These are phyloP conservation scores for Sula dactylatra DNA, from an alignment of 2,113 vertebrate genomes.

Conservation along the genomic window DNA sequence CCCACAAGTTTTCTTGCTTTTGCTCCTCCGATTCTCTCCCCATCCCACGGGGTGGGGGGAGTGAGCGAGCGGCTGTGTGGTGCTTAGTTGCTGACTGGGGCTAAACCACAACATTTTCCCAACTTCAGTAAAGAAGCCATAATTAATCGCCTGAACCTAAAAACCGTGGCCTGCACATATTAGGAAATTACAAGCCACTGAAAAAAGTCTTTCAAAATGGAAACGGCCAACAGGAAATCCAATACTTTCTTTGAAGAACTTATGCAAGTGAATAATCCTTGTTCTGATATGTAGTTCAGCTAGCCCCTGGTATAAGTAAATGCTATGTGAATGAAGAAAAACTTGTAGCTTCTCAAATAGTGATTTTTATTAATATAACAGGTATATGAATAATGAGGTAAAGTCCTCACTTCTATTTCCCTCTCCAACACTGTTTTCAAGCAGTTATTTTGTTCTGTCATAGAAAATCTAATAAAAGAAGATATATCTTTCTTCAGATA, in stretches of 20 bases:
- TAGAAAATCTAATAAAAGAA: constrained; percentile 10
- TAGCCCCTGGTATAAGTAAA: neutral
- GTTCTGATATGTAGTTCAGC: neutral
- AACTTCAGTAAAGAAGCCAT: neutral
- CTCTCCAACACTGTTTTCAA: neutral
- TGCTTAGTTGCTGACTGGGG: too few relatives aligned
- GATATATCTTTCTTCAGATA: constrained; percentile 1
- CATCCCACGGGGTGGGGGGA: too few relatives aligned
- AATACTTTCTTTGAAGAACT: neutral
- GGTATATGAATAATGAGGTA: neutral
- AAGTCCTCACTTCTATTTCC: neutral
- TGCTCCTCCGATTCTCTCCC: too few relatives aligned
- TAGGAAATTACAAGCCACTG: neutral
- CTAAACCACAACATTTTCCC: too few relatives aligned
- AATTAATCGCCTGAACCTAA: neutral
- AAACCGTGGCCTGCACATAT: neutral
- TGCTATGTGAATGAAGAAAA: neutral
- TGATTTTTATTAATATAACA: neutral
- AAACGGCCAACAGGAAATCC: neutral
- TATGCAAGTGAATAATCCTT: neutral
- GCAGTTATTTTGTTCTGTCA: neutral
- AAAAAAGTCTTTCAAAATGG: neutral
- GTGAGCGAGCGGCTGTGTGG: too few relatives aligned
- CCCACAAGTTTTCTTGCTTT: too few relatives aligned
- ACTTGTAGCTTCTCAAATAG: neutral